These are phyloP conservation scores for Puffinus mauretanicus DNA, from an alignment of 2,113 vertebrate genomes.

Conservation along the genomic window DNA sequence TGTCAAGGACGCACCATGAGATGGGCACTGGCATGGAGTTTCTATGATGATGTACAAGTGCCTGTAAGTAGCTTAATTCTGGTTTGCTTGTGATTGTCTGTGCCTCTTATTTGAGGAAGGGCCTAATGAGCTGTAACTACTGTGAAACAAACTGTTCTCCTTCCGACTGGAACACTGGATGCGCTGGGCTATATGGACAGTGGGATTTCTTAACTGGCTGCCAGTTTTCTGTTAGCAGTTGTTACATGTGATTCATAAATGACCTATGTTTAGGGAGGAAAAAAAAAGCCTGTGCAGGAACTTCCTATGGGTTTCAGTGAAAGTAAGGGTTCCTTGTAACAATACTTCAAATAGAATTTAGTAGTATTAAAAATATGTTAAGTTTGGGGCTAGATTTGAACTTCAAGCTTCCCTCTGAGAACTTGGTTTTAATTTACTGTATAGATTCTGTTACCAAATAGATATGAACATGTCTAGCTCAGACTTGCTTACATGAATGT, in stretches of 20 bases:
- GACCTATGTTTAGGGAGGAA: background rate
- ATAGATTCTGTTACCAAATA: background rate
- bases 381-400: background rate
- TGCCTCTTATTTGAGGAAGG: background rate
- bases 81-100: background rate
- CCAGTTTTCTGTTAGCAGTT: background rate
- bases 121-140: background rate
- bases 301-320: background rate
- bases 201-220: background rate
- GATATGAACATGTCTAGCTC: background rate
- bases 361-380: background rate
- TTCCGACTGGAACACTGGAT: background rate
- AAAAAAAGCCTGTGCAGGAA: background rate
- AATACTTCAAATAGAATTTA: background rate
- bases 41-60: constrained; percentile 91
- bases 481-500: background rate
- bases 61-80: constrained; percentile 81
- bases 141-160: background rate
- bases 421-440: background rate
- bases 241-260: background rate
- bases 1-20: constrained; percentile 97
- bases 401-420: background rate
- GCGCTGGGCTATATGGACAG: background rate
- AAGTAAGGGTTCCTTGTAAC: background rate
- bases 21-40: constrained; percentile 98